A percentile compares a stretch with the other conserved stretches of the same genome.
Conservation (phyloP, 2,797 vertebrate genomes). For the Danio kyathit region DNA sequence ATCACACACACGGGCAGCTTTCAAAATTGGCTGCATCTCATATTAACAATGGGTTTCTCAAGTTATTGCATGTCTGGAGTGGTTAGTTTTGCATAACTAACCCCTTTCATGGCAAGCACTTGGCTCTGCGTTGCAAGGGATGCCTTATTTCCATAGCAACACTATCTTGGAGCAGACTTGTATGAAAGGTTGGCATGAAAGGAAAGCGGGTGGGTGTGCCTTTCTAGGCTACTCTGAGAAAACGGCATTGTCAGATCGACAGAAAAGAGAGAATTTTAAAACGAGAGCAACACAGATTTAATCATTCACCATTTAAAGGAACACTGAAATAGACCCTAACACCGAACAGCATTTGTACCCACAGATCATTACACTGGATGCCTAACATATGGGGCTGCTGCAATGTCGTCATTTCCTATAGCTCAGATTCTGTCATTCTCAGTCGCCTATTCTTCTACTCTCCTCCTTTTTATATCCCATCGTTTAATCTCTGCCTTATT, state of each 20-base stretch:
- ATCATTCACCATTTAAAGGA: slow-evolving; percentile 8
- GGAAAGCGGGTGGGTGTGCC: background rate
- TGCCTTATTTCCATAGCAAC: slow-evolving; percentile 49
- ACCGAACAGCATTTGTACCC: slow-evolving; percentile 18
- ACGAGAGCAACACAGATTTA: background rate
- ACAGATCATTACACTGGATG: background rate
- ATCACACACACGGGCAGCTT: background rate
- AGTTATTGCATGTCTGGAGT: background rate
- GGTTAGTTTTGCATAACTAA: slow-evolving; percentile 3
- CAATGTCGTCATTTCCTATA: background rate
- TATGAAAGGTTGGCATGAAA: slow-evolving; percentile 12
- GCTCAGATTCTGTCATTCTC: background rate
- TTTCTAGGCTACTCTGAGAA: slow-evolving; percentile 13
- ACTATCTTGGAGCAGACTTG: slow-evolving; percentile 18
- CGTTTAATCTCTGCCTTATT: slow-evolving; percentile 2
- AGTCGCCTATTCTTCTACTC: background rate
- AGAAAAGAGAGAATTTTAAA: slow-evolving; percentile 5
- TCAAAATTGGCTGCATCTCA: background rate
- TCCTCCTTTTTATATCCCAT: background rate
- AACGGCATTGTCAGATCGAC: slow-evolving; percentile 6
- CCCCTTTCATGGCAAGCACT: background rate
- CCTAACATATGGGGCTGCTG: background rate
- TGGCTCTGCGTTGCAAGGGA: slow-evolving; percentile 20
- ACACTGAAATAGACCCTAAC: slow-evolving; percentile 13
- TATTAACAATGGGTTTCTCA: background rate